These are phyloP conservation scores for Microdon myrmicae DNA, from an alignment of 2,888 invertebrate species.

Conservation along the genomic window DNA sequence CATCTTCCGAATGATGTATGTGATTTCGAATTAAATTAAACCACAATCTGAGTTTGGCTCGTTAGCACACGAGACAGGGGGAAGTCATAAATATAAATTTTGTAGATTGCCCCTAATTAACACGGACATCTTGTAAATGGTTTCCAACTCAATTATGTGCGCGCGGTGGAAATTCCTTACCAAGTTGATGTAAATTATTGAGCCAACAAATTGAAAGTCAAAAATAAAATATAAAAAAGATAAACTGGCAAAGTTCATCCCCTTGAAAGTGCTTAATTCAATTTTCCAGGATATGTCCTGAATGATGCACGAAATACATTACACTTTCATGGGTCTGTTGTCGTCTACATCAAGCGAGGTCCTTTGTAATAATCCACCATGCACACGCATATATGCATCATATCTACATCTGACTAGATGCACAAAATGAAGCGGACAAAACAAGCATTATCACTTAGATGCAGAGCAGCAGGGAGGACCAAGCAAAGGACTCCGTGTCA, in stretches of 20 bases:
- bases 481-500: conserved; percentile 10
- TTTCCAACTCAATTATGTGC: conserved; percentile 40
- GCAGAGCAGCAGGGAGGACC: not conserved
- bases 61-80: not conserved
- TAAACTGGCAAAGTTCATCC: no score
- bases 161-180: conserved; percentile 18
- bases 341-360: conserved; percentile 11
- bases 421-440: conserved; percentile 35
- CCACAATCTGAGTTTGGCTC: no score
- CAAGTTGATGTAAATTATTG: conserved; percentile 29
- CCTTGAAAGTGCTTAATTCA: conserved; percentile 50
- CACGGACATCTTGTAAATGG: conserved; percentile 44
- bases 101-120: conserved; percentile 29
- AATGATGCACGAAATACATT: conserved; percentile 18
- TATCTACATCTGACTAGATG: no score
- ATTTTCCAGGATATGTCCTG: conserved; percentile 27
- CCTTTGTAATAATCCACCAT: conserved; percentile 41
- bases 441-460: conserved; percentile 40
- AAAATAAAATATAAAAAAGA: no score
- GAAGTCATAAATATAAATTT: conserved; percentile 30
- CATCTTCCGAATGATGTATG: no score
- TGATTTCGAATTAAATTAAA: no score
- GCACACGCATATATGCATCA: no score
- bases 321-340: conserved; percentile 20
- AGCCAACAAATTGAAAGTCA: conserved; percentile 38